These are phyloP conservation scores for Ivindomyrus marchei DNA, from an alignment of 2,113 vertebrate species.

Conservation along the genomic window DNA sequence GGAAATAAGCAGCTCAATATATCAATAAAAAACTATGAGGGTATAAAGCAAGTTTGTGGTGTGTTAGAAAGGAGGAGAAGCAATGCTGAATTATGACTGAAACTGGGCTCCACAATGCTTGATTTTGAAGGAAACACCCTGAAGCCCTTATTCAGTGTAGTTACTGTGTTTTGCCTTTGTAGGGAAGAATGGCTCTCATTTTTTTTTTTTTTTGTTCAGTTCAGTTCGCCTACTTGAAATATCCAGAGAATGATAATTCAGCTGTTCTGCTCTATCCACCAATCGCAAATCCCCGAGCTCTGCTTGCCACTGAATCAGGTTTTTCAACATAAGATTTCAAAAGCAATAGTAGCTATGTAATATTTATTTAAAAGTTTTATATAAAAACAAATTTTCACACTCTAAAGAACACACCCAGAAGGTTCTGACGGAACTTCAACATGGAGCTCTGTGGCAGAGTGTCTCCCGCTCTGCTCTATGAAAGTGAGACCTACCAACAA, in stretches of 20 bases:
- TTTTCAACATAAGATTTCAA: neutral
- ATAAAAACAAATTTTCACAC: neutral
- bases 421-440: neutral
- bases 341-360: neutral
- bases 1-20: neutral
- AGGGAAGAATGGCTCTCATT: neutral
- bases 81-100: neutral
- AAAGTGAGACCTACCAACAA: slow-evolving; percentile 72
- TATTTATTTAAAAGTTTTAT: neutral
- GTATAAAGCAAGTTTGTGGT: neutral
- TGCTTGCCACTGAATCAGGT: neutral
- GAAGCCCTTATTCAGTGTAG: neutral
- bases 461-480: neutral
- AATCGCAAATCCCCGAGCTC: neutral
- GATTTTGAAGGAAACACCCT: neutral
- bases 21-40: neutral
- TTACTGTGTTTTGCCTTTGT: neutral
- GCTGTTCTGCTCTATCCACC: neutral
- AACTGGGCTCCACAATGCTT: neutral
- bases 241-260: neutral
- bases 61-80: neutral
- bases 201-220: neutral
- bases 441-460: neutral
- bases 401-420: neutral
- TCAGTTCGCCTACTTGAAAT: neutral